Evolutionary conservation across 2,113 vertebrate species (phyloP).

Genomic region (Helogale parvula): DNA sequence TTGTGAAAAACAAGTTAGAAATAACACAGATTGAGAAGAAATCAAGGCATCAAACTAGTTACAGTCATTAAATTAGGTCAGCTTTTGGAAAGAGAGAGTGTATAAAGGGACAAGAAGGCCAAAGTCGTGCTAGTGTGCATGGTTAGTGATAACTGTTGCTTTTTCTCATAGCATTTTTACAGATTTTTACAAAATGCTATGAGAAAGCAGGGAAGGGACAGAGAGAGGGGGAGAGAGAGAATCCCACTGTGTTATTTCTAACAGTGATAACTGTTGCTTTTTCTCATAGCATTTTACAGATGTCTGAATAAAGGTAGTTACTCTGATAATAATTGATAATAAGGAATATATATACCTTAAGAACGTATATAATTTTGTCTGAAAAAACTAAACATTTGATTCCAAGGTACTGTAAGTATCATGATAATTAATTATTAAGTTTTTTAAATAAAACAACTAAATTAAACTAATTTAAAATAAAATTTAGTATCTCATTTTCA

Average conservation of each 20-base stretch:
- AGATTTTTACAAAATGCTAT: too few relatives aligned
- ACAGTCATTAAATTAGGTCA: neutral
- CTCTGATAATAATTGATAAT: neutral
- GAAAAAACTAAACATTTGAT: slow-evolving; percentile 5
- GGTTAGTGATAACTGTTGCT: neutral
- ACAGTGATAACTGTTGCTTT: too few relatives aligned
- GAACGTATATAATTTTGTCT: neutral
- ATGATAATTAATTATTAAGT: neutral
- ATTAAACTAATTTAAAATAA: neutral
- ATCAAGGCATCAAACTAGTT: neutral
- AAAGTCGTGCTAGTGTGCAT: neutral
- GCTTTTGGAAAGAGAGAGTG: neutral
- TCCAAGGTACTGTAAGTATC: neutral
- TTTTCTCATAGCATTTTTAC: neutral
- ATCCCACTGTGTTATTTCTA: too few relatives aligned
- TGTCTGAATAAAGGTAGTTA: neutral
- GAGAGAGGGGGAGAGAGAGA: too few relatives aligned
- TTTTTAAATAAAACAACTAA: neutral
- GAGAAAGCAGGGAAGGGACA: too few relatives aligned
- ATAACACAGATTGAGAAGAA: neutral
- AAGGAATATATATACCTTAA: neutral
- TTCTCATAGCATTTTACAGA: neutral
- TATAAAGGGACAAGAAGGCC: neutral
- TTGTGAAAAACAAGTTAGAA: slow-evolving; percentile 1
- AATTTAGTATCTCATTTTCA: neutral